These are phyloP conservation scores for Seira sanloemensis DNA, from an alignment of 2,888 invertebrate genomes.

Conservation along the genomic window DNA sequence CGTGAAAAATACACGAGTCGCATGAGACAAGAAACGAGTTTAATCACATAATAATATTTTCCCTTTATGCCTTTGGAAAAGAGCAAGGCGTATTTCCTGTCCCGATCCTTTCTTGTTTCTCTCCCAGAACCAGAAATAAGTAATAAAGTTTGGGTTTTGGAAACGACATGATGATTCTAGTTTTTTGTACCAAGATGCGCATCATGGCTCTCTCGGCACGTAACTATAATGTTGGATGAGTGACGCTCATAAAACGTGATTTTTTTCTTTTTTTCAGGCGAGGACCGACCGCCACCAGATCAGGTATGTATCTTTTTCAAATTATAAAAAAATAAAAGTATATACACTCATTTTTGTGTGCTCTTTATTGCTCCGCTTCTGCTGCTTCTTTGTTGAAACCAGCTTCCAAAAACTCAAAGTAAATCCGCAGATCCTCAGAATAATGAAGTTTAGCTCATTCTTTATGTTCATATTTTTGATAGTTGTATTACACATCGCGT, in stretches of 20 bases:
- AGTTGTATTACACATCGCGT: too few species aligned
- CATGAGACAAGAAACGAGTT: constrained; percentile 72
- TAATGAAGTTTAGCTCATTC: constrained; percentile 52
- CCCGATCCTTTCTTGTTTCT: constrained; percentile 32
- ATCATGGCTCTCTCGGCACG: constrained; percentile 69
- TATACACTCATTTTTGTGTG: background rate
- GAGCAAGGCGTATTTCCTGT: constrained; percentile 71
- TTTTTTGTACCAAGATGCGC: constrained; percentile 72
- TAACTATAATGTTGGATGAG: constrained; percentile 37
- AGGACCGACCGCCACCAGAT: constrained; percentile 70
- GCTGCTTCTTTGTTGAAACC: background rate
- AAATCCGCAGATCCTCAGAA: constrained; percentile 52
- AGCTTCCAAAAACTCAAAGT: constrained; percentile 27
- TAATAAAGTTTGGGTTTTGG: background rate
- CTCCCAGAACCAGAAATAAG: constrained; percentile 48
- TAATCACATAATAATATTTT: too few species aligned
- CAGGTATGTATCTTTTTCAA: constrained; percentile 65
- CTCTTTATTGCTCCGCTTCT: constrained; percentile 14
- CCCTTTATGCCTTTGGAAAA: constrained; percentile 22
- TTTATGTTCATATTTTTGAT: constrained; percentile 49
- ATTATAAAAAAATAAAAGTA: constrained; percentile 42
- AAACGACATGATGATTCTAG: constrained; percentile 19
- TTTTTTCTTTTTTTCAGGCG: constrained; percentile 66
- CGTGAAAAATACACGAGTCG: constrained; percentile 71
- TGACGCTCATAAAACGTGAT: constrained; percentile 71